Evolutionary conservation across 2,113 vertebrate genomes (phyloP), one percentile per base, ranked within the genome.

Genomic region (Hyaena hyaena): DNA sequence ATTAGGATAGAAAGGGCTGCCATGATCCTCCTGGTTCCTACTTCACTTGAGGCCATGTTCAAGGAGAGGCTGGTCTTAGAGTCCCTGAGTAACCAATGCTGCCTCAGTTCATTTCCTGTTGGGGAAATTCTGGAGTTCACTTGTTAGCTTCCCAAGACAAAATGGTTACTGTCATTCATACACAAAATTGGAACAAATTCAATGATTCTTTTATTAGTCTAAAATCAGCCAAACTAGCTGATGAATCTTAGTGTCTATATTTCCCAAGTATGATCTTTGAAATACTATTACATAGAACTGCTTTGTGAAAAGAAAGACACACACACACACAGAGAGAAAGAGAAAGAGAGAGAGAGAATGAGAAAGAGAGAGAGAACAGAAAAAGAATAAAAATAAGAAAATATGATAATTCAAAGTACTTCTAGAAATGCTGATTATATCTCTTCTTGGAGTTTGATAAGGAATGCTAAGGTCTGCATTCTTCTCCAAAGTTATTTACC

Each of bases 171-270:
- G 90, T 80, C 91, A 73, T 85, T 90, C 61, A 90, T 45, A 74
- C 14, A 48, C 43, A 93, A 81, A 83, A 73, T 65, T 53, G n/a
- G 71, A 90, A 81, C 19, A n/a, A 53, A 73, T 16, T 93, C 14
- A 94, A 83, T 89, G 53, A 77, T 90, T 91, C 31, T 92, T 87
- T 94, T 48, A 88, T 81, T 92, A 85, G 21, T 73, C 45, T 68
- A 65, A 95, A 95, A 93, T 90, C n/a, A 58, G 31, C 16, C 65
- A 95, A 83, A 63, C 15, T 50, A 76, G 26, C 79, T 88, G 61
- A 92, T 63, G 79, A 31, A 84, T 92, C 33, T 87, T 81, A 88
- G n/a, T 26, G 16, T 95, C 69, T 93, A 92, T 76, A 85, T 91
- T 96, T 87, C 23, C 74, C 9, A 66, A 87, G 43, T 16, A 55